phyloP scores from a whole-genome alignment of 53 echinoderm and acorn worm genomes.

The Holothuria scabra region DNA sequence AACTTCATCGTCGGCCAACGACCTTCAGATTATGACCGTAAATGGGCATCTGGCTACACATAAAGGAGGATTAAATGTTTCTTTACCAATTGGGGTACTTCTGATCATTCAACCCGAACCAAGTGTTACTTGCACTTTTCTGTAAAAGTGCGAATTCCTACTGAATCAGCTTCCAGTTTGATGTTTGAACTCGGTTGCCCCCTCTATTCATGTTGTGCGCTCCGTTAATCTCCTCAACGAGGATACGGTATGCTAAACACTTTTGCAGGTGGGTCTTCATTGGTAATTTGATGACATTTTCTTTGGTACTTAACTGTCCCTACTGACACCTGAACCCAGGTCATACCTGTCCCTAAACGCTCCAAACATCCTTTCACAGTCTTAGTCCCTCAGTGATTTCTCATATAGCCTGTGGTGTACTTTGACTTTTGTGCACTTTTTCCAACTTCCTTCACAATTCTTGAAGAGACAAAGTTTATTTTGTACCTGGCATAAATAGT shows the following conservation, averaged over 20 bases:
- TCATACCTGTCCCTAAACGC: too few relatives aligned
- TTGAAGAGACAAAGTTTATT: too few relatives aligned
- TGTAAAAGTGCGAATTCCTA: background rate
- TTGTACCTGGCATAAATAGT: too few relatives aligned
- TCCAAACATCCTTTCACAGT: too few relatives aligned
- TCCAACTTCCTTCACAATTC: too few relatives aligned
- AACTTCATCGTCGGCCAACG: constrained; percentile 22
- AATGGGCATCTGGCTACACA: background rate
- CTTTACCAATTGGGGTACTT: constrained; percentile 27
- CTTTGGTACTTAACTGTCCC: too few relatives aligned
- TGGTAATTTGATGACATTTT: too few relatives aligned
- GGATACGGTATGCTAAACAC: constrained; percentile 6
- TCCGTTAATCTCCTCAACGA: background rate
- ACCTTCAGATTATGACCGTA: constrained; percentile 7
- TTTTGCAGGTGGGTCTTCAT: constrained; percentile 9
- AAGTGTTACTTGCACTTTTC: constrained; percentile 11
- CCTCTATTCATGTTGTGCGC: background rate
- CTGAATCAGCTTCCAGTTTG: background rate
- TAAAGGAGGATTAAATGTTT: constrained; percentile 18
- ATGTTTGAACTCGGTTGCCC: constrained; percentile 18
- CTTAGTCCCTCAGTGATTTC: too few relatives aligned
- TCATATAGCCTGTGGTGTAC: too few relatives aligned
- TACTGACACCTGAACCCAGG: too few relatives aligned
- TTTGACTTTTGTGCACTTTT: too few relatives aligned
- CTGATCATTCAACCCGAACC: constrained; percentile 27